These are phyloP conservation scores for Otolemur crassicaudatus DNA, from an alignment of 2,797 vertebrate genomes.

Conservation along the genomic window DNA sequence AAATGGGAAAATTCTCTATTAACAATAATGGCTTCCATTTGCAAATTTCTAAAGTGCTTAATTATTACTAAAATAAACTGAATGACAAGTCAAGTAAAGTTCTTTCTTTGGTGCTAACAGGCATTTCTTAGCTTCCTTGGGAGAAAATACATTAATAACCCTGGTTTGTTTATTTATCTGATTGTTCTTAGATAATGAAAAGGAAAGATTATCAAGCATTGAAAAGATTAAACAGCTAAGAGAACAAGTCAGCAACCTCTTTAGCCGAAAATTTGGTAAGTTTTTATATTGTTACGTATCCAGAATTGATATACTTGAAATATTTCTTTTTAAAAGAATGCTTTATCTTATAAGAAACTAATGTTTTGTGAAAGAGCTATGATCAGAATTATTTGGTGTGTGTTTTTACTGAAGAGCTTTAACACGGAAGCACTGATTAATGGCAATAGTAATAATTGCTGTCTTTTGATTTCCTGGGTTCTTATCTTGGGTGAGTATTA, in stretches of 20 bases:
- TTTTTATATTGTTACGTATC: background rate
- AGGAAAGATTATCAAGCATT: constrained; percentile 83
- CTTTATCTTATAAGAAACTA: background rate
- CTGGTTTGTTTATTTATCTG: background rate
- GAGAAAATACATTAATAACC: background rate
- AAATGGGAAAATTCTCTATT: background rate
- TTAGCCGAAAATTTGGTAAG: constrained; percentile 91
- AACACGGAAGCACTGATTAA: background rate
- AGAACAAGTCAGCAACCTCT: constrained; percentile 91
- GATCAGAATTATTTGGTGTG: background rate
- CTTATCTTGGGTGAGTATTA: background rate
- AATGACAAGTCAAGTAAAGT: background rate
- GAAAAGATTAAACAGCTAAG: constrained; percentile 88
- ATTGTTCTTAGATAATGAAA: constrained; percentile 85
- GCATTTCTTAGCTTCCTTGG: background rate
- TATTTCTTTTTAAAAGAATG: constrained; percentile 13
- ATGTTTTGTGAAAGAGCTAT: background rate
- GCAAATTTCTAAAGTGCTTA: background rate
- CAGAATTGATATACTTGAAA: background rate
- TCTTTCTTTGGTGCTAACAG: background rate
- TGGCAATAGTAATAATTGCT: background rate
- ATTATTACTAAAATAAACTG: background rate
- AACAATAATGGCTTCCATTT: background rate
- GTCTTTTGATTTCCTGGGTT: background rate
- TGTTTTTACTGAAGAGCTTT: background rate